Percentiles rank a stretch among this genome's conserved stretches.
Evolutionary conservation across 2,888 invertebrate genomes (phyloP).

Genomic region (Rotaria socialis): DNA sequence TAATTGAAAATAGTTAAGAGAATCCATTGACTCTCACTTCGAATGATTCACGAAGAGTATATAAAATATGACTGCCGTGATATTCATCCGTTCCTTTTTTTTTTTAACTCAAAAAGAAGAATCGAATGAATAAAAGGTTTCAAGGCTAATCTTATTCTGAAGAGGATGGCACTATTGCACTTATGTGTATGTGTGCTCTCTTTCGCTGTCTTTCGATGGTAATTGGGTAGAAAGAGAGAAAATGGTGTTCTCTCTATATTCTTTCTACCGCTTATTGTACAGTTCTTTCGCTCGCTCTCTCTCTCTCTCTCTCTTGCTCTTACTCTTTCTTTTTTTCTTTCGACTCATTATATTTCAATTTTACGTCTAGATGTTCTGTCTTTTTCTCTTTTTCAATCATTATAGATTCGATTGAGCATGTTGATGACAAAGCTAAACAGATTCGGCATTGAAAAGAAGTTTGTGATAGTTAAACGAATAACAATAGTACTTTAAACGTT

Average conservation of each 20-base stretch:
- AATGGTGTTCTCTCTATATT: not conserved
- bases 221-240: not conserved
- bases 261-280: not conserved
- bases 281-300: not conserved
- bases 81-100: not conserved
- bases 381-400: not conserved
- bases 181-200: not conserved
- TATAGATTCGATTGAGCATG: constrained; percentile 13
- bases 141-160: constrained; percentile 6
- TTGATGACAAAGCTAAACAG: constrained; percentile 5
- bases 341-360: not conserved
- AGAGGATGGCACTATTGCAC: constrained; percentile 15
- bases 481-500: not conserved
- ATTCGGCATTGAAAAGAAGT: not conserved
- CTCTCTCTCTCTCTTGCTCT: not conserved
- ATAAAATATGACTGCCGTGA: not conserved
- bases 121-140: not conserved
- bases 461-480: not conserved
- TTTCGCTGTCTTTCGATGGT: not conserved
- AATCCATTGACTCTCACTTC: not conserved
- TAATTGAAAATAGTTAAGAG: not conserved
- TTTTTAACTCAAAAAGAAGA: not conserved
- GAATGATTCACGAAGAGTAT: not conserved
- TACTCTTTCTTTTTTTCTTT: not conserved
- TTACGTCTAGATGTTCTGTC: not conserved